These are phyloP conservation scores for Antechinus stuartii DNA, from an alignment of 2,113 vertebrate genomes.

Conservation along the genomic window DNA sequence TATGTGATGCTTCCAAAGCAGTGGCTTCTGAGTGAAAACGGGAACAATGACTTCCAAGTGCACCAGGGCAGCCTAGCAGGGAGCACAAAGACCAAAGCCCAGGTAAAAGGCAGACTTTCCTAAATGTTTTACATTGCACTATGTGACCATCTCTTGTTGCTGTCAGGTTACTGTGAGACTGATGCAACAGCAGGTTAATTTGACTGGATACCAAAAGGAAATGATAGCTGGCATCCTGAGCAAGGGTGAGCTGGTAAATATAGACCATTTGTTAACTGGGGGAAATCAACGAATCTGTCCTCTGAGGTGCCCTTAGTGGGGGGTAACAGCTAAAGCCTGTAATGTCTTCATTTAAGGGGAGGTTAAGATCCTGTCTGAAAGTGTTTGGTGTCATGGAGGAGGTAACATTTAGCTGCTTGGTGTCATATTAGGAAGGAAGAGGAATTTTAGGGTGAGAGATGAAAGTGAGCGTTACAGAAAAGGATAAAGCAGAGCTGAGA, in stretches of 20 bases:
- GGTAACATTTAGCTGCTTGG: constrained; percentile 11
- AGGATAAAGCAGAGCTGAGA: constrained; percentile 3
- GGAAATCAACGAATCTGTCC: constrained; percentile 27
- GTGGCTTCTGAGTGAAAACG: constrained; percentile 74
- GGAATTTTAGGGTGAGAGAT: constrained; percentile 32
- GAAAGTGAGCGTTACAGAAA: neutral
- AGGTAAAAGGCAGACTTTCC: constrained; percentile 78
- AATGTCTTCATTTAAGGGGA: constrained; percentile 23
- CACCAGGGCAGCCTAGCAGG: constrained; percentile 72
- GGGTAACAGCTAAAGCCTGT: neutral
- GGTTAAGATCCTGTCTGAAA: constrained; percentile 63
- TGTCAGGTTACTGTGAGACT: constrained; percentile 46
- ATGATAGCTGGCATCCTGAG: constrained; percentile 34
- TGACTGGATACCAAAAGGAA: constrained; percentile 48
- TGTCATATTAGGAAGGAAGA: constrained; percentile 18
- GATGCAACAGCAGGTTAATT: constrained; percentile 33
- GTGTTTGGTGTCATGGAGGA: constrained; percentile 12
- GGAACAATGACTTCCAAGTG: constrained; percentile 75
- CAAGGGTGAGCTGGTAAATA: constrained; percentile 13
- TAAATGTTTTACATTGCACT: constrained; percentile 65
- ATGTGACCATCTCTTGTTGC: constrained; percentile 41
- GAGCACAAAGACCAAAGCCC: constrained; percentile 73
- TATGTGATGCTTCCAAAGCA: constrained; percentile 73
- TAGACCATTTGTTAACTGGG: constrained; percentile 46
- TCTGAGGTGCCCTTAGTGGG: constrained; percentile 22